Base-by-base conservation (phyloP, 2,888 invertebrate species). In the Candidula unifasciata region DNA sequence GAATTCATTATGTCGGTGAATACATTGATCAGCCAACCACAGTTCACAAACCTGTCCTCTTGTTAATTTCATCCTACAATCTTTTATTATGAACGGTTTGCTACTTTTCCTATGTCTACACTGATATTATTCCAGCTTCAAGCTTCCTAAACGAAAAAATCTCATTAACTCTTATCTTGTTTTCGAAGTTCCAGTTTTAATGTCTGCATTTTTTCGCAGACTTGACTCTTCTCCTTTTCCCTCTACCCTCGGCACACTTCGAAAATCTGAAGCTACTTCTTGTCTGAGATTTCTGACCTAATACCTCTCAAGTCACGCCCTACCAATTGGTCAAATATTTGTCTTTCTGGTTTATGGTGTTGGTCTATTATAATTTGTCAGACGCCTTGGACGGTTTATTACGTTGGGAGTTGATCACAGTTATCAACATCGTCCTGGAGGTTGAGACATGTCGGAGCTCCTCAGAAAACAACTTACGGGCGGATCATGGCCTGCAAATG, bases 261-360 rank as follows among this genome's bases (percentile, higher is more conserved):
- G 71, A 44, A 35, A 71, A 71, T 44, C 21, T 71, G 21, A 24
- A 24, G 10, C n/a, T 21, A 44, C 71, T 44, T 71, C 21, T 3
- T 21, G 69, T 44, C 71, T 71, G 71, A 37, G n/a, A 24, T 2
- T 37, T 8, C 8, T 37, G n/a, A 71, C 37, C 24, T 44, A 24
- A 21, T 10, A 24, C 24, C 21, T 44, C 71, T 3, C 21, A 24
- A 44, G 71, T 71, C 71, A 71, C 44, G 71, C 8, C 37, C 71
- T 35, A 71, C 44, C 37, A 44, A 21, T 21, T 24, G n/a, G n/a
- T 44, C n/a, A 71, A 71, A 71, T 71, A 71, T 71, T 71, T 44
- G 37, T 21, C 71, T 71, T 69, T 71, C 71, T 71, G 24, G 71
- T n/a, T 37, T 24, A 71, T 44, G 71, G 44, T 24, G 71, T n/a